phyloP scores from a whole-genome alignment of 2,888 invertebrate genomes.

The Epinotia ramella region DNA sequence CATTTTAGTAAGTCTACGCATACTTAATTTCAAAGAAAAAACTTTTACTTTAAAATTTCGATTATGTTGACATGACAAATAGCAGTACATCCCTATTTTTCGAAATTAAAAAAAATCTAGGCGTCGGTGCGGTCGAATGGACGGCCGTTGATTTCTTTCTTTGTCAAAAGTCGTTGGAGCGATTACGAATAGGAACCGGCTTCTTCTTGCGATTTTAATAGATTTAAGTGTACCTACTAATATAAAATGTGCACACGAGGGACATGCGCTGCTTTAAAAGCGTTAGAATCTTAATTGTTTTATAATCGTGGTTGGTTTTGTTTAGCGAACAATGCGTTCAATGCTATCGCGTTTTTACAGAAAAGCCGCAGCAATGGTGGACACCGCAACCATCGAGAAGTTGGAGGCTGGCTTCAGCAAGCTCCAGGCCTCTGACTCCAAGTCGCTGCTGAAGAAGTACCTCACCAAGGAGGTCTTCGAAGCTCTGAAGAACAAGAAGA shows the following conservation, averaged over 20 bases:
- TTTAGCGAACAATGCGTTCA: constrained; percentile 6
- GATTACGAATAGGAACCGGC: constrained; percentile 17
- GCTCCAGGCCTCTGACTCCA: constrained; percentile 94
- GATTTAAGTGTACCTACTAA: constrained; percentile 42
- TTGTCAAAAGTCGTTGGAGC: constrained; percentile 45
- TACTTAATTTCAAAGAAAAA: neutral
- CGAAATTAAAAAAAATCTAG: constrained; percentile 53
- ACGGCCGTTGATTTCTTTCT: neutral
- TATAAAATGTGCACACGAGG: constrained; percentile 78
- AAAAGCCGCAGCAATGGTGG: constrained; percentile 94
- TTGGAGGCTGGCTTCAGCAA: constrained; percentile 96
- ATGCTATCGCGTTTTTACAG: constrained; percentile 77
- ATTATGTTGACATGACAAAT: constrained; percentile 50
- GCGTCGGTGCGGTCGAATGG: constrained; percentile 18
- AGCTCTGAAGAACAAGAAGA: constrained; percentile 96
- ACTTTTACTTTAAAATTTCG: constrained; percentile 14
- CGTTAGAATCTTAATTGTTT: constrained; percentile 68
- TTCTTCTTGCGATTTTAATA: constrained; percentile 45
- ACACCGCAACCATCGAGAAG: constrained; percentile 95
- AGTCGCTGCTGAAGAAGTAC: constrained; percentile 98
- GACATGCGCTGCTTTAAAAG: constrained; percentile 80
- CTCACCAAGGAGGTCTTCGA: constrained; percentile 96
- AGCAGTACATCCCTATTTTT: constrained; percentile 67
- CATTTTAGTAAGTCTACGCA: neutral
- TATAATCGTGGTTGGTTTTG: constrained; percentile 33